Percentiles rank a stretch among this genome's conserved stretches.
Conservation (phyloP, 2,888 invertebrate genomes). For the Lasius platythorax region DNA sequence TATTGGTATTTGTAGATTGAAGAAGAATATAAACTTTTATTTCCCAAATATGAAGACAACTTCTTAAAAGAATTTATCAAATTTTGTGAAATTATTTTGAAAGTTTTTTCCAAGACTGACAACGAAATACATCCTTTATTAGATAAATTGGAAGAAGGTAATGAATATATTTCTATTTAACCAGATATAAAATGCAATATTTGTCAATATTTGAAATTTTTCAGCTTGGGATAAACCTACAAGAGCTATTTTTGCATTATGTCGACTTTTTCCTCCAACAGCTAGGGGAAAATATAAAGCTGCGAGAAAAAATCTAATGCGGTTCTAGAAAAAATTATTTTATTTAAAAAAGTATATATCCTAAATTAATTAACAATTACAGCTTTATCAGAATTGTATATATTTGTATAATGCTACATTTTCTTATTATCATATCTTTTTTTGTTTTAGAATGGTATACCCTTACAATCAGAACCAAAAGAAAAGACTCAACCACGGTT, state of each 20-base stretch:
- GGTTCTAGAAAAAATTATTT: slow-evolving; percentile 13
- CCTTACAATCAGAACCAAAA: neutral
- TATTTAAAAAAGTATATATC: neutral
- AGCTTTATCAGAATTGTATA: neutral
- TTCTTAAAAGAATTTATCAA: slow-evolving; percentile 7
- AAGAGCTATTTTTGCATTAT: neutral
- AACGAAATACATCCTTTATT: neutral
- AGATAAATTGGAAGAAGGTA: slow-evolving; percentile 7
- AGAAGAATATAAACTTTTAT: slow-evolving; percentile 5
- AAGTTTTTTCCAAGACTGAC: neutral
- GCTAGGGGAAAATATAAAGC: neutral
- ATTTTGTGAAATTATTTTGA: neutral
- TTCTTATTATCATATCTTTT: neutral
- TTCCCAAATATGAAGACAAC: neutral
- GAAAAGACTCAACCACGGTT: neutral
- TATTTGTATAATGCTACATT: neutral
- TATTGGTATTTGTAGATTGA: neutral
- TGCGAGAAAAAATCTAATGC: neutral
- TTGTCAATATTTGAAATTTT: neutral
- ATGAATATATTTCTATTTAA: neutral
- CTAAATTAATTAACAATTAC: neutral
- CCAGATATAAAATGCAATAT: neutral
- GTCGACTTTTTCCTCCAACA: slow-evolving; percentile 5
- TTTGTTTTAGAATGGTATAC: neutral
- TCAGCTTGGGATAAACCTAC: slow-evolving; percentile 5